phyloP scores from a whole-genome alignment of 2,888 invertebrate genomes.

The Mimas tiliae region DNA sequence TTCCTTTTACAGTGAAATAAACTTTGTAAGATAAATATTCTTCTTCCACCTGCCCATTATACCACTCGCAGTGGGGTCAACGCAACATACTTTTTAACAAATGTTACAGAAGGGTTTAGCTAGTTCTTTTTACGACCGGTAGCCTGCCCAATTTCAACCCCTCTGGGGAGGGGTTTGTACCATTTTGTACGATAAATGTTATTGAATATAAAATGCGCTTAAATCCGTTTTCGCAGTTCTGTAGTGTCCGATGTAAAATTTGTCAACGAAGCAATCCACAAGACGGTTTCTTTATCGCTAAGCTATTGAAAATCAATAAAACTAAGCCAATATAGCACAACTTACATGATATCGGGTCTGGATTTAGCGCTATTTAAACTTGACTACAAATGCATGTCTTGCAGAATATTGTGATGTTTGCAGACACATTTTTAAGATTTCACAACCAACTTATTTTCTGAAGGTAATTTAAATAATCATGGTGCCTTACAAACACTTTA shows the following conservation, averaged over 20 bases:
- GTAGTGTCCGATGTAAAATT: constrained; percentile 1
- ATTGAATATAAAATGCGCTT: constrained; percentile 10
- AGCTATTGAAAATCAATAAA: constrained; percentile 16
- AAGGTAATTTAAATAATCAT: background rate
- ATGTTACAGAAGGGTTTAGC: no score
- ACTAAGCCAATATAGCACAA: constrained; percentile 4
- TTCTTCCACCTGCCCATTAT: no score
- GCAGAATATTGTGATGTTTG: no score
- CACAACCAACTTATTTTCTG: background rate
- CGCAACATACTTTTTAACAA: no score
- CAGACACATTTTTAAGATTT: background rate
- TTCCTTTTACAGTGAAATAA: background rate
- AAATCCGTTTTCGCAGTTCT: constrained; percentile 2
- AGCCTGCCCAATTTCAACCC: no score
- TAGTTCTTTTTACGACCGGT: no score
- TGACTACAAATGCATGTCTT: constrained; percentile 3
- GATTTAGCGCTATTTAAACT: background rate
- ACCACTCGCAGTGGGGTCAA: no score
- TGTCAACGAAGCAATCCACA: constrained; percentile 14
- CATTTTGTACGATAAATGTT: background rate
- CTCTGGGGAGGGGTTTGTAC: no score
- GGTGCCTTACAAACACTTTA: no score
- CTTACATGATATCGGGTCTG: background rate
- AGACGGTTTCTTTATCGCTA: constrained; percentile 8
- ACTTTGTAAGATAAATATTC: no score